Evolutionary conservation across 2,797 vertebrate genomes (phyloP).

Genomic region (Chelmon rostratus): DNA sequence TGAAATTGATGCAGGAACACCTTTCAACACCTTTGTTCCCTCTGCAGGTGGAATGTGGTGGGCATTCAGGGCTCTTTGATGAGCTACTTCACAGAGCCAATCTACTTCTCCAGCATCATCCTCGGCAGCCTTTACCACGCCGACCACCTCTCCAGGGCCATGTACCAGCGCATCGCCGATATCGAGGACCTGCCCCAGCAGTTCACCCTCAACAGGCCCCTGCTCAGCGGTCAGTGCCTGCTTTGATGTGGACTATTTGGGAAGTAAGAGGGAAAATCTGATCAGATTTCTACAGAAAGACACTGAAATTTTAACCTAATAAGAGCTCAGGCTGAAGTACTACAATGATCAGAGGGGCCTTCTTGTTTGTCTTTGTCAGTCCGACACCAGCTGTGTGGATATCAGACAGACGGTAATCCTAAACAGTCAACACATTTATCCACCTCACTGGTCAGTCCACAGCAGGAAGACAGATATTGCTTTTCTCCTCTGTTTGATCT

Average conservation of each 20-base stretch:
- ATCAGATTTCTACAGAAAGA: not conserved
- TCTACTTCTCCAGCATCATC: conserved; percentile 99
- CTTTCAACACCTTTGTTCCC: too few species aligned
- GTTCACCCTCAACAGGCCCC: conserved; percentile 95
- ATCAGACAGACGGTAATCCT: conserved; percentile 42
- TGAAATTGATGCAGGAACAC: too few species aligned
- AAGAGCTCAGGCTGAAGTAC: not conserved
- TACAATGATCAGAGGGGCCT: not conserved
- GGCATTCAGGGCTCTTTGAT: conserved; percentile 96
- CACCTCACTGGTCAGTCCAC: conserved; percentile 21
- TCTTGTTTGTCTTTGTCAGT: conserved; percentile 28
- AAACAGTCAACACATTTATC: conserved; percentile 49
- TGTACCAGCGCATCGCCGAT: conserved; percentile 96
- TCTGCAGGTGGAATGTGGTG: conserved; percentile 94
- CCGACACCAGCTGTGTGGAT: conserved; percentile 53
- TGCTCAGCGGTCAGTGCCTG: conserved; percentile 92
- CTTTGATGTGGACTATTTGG: not conserved
- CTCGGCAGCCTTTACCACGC: conserved; percentile 97
- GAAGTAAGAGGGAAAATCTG: not conserved
- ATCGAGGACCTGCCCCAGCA: conserved; percentile 94
- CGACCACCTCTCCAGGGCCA: conserved; percentile 96
- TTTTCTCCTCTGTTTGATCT: conserved; percentile 57
- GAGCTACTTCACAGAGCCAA: conserved; percentile 95
- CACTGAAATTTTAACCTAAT: not conserved
- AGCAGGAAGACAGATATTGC: conserved; percentile 46